phyloP scores from a whole-genome alignment of 2,888 invertebrate species.

The Nudaria mundana region DNA sequence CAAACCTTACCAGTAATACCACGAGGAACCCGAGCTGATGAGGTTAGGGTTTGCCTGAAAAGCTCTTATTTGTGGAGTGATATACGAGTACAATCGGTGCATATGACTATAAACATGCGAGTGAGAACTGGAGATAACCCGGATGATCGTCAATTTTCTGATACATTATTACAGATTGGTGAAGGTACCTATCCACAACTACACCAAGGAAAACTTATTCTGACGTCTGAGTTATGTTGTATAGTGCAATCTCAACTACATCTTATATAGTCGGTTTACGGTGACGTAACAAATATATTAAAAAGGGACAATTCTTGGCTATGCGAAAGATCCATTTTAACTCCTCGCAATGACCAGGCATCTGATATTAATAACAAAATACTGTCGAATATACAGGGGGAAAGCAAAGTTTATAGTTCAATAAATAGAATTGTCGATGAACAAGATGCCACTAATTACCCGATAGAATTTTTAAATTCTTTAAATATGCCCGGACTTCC shows the following conservation, averaged over 20 bases:
- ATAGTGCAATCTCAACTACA: too few relatives aligned
- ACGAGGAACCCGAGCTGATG: too few relatives aligned
- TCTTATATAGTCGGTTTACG: neutral
- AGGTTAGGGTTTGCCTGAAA: neutral
- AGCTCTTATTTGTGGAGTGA: neutral
- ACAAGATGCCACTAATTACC: too few relatives aligned
- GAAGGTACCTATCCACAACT: neutral
- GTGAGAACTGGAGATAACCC: neutral
- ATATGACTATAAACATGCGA: too few relatives aligned
- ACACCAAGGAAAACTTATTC: neutral
- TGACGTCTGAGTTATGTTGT: neutral
- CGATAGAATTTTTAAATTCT: too few relatives aligned
- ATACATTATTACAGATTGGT: neutral
- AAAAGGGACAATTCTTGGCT: neutral
- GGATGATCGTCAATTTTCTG: neutral
- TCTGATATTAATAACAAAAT: too few relatives aligned
- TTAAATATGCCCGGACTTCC: too few relatives aligned
- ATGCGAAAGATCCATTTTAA: neutral
- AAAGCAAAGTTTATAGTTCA: too few relatives aligned
- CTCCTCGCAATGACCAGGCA: neutral
- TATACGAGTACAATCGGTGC: too few relatives aligned
- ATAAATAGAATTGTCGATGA: too few relatives aligned
- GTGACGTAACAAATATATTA: neutral
- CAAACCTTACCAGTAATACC: slow-evolving; percentile 1
- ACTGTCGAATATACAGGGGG: too few relatives aligned